Evolutionary conservation across 2,888 invertebrate species (phyloP).

Genomic region (Candidula unifasciata): DNA sequence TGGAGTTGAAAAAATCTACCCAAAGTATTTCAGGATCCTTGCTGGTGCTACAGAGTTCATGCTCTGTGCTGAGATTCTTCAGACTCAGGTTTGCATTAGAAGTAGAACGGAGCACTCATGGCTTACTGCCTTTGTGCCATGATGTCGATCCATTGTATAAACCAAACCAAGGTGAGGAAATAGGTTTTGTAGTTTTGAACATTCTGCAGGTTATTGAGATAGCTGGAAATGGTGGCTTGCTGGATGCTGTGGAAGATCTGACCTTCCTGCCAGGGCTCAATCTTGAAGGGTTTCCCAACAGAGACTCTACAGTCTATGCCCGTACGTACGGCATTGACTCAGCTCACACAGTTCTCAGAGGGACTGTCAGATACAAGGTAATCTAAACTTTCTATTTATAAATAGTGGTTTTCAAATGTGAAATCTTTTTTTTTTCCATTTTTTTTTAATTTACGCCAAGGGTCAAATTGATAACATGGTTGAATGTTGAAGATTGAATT

Average conservation of each 20-base stretch:
- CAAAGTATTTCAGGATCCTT: too few species aligned
- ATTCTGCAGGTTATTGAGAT: slow-evolving; percentile 90
- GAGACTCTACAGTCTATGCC: slow-evolving; percentile 94
- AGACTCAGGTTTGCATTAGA: too few species aligned
- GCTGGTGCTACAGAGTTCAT: too few species aligned
- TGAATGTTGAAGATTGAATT: too few species aligned
- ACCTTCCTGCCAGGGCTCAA: slow-evolving; percentile 97
- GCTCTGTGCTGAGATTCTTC: too few species aligned
- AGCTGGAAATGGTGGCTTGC: slow-evolving; percentile 90
- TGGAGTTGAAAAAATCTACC: too few species aligned
- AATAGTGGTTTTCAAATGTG: neutral
- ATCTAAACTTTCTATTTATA: neutral
- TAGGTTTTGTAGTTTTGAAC: neutral
- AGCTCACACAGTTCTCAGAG: slow-evolving; percentile 91
- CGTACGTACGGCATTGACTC: slow-evolving; percentile 90
- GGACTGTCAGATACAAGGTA: slow-evolving; percentile 91
- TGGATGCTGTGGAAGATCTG: slow-evolving; percentile 88
- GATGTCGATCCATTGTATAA: too few species aligned
- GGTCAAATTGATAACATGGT: too few species aligned
- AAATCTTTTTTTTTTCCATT: neutral
- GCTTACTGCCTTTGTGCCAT: too few species aligned
- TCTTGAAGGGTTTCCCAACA: slow-evolving; percentile 96
- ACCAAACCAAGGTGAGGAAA: too few species aligned
- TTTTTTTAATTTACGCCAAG: too few species aligned
- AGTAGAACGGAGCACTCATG: too few species aligned